These are phyloP conservation scores for Spodoptera litura DNA, from an alignment of 1,140 invertebrate genomes.

Conservation along the genomic window DNA sequence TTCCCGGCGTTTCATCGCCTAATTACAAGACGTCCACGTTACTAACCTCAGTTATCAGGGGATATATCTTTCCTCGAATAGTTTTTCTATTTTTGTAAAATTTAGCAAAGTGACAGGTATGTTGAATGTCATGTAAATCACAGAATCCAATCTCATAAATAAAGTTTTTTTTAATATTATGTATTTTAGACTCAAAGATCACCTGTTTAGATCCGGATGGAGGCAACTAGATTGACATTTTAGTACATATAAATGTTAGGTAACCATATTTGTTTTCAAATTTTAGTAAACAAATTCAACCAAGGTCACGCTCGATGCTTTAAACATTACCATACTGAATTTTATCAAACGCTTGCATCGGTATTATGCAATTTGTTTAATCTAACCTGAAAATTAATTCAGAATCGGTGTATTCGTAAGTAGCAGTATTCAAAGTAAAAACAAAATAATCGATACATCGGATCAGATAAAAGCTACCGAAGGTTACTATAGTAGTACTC, in stretches of 20 bases:
- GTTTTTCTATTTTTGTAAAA: constrained; percentile 34
- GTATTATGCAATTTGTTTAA: not conserved
- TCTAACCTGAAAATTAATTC: constrained; percentile 30
- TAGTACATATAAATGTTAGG: not conserved
- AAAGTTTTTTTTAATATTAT: not conserved
- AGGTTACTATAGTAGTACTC: constrained; percentile 37
- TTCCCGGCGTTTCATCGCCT: constrained; percentile 62
- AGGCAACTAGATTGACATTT: not conserved
- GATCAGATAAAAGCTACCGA: constrained; percentile 45
- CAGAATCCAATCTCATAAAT: not conserved
- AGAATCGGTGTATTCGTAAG: constrained; percentile 40
- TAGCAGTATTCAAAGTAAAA: constrained; percentile 30
- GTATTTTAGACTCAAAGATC: too few relatives aligned
- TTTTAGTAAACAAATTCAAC: too few relatives aligned
- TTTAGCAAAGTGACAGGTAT: constrained; percentile 12
- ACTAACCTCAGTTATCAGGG: constrained; percentile 27
- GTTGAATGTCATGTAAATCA: not conserved
- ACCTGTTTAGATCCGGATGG: too few relatives aligned
- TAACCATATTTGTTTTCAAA: not conserved
- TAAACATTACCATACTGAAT: not conserved
- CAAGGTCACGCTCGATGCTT: not conserved
- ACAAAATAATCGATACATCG: constrained; percentile 44
- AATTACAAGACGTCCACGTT: constrained; percentile 64
- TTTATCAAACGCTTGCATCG: too few relatives aligned
- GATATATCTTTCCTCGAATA: constrained; percentile 34